Evolutionary conservation across 1,140 invertebrate genomes (phyloP).

Genomic region (Heliothis virescens): DNA sequence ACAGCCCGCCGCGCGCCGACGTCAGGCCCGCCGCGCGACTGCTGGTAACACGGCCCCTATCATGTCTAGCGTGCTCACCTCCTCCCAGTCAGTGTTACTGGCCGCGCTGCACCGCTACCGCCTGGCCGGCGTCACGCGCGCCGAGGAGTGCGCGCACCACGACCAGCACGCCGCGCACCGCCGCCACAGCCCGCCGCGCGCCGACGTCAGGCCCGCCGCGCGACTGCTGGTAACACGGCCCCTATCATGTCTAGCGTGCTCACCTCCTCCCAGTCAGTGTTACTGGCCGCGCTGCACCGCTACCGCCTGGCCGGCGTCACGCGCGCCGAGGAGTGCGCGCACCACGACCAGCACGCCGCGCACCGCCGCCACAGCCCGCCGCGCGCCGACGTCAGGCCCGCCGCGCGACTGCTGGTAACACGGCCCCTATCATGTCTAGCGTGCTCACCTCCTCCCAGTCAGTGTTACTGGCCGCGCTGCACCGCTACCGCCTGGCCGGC

Average conservation of each 20-base stretch:
- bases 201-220: slow-evolving; percentile 69
- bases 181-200: slow-evolving; percentile 60
- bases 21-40: slow-evolving; percentile 61
- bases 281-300: slow-evolving; percentile 93
- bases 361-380: slow-evolving; percentile 62
- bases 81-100: slow-evolving; percentile 86
- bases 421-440: slow-evolving; percentile 28
- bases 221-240: slow-evolving; percentile 56
- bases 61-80: not conserved
- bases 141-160: slow-evolving; percentile 94
- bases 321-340: slow-evolving; percentile 92
- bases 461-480: slow-evolving; percentile 92
- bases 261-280: slow-evolving; percentile 71
- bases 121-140: slow-evolving; percentile 92
- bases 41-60: slow-evolving; percentile 55
- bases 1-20: slow-evolving; percentile 63
- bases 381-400: slow-evolving; percentile 72
- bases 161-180: slow-evolving; percentile 89
- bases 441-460: not conserved
- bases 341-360: slow-evolving; percentile 92
- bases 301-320: slow-evolving; percentile 94
- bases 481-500: slow-evolving; percentile 93
- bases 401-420: slow-evolving; percentile 55
- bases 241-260: slow-evolving; percentile 1
- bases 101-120: slow-evolving; percentile 94